phyloP scores from a whole-genome alignment of 1,140 invertebrate genomes.

The Apis dorsata region DNA sequence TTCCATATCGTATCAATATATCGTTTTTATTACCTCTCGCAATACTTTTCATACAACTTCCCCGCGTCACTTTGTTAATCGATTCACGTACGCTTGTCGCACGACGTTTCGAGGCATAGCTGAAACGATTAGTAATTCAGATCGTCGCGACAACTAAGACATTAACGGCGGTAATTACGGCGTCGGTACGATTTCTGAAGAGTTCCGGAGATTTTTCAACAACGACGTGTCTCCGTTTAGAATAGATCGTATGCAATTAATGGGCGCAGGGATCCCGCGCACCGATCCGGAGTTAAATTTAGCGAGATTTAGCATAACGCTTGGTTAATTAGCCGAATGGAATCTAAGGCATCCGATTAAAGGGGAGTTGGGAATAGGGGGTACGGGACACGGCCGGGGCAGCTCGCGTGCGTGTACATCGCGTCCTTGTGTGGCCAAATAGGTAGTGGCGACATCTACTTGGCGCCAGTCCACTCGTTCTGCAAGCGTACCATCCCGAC shows the following conservation, averaged over 20 bases:
- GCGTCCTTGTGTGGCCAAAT: constrained; percentile 60
- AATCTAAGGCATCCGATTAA: constrained; percentile 72
- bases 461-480: constrained; percentile 75
- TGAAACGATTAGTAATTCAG: constrained; percentile 63
- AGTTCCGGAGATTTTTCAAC: constrained; percentile 43
- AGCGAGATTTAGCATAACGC: constrained; percentile 74
- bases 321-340: constrained; percentile 76
- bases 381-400: not conserved
- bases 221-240: constrained; percentile 39
- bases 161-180: constrained; percentile 63
- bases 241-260: constrained; percentile 42
- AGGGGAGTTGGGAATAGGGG: constrained; percentile 40
- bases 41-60: not conserved
- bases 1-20: not conserved
- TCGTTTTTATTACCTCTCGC: not conserved
- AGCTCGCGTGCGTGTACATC: constrained; percentile 32
- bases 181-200: constrained; percentile 45
- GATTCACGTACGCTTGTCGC: constrained; percentile 19
- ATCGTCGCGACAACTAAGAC: constrained; percentile 63
- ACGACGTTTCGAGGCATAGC: not conserved
- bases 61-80: not conserved
- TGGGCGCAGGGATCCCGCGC: not conserved
- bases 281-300: constrained; percentile 65
- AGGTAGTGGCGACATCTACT: constrained; percentile 73
- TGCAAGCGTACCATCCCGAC: constrained; percentile 51